A percentile compares a stretch with the other conserved stretches of the same genome.
phyloP scores from a whole-genome alignment of 2,888 invertebrate species.

The Chrysomela aeneicollis region DNA sequence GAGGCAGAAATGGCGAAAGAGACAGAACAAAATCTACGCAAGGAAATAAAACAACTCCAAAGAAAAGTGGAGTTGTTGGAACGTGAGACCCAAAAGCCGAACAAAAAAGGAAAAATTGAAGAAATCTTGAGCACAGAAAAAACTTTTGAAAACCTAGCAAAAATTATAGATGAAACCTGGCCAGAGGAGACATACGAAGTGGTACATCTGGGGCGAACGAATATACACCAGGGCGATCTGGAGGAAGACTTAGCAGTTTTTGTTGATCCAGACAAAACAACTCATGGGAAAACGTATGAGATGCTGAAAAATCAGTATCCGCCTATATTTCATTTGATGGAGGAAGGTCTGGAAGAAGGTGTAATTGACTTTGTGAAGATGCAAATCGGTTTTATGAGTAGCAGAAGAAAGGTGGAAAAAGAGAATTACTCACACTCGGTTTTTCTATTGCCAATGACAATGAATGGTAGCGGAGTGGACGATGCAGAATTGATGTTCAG shows the following conservation, averaged over 20 bases:
- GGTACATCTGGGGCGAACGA: not conserved
- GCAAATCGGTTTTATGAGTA: not conserved
- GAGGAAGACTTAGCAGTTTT: not conserved
- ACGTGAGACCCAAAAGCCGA: not conserved
- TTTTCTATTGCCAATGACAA: slow-evolving; percentile 8
- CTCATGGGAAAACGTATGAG: not conserved
- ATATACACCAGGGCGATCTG: not conserved
- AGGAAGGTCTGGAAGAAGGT: slow-evolving; percentile 7
- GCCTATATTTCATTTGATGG: not conserved
- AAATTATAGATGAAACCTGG: not conserved
- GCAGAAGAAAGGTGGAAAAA: not conserved
- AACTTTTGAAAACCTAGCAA: not conserved
- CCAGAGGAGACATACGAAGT: not conserved
- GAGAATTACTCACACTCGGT: not conserved
- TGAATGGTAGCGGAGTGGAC: slow-evolving; percentile 2
- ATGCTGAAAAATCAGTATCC: slow-evolving; percentile 2
- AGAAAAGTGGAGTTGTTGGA: not conserved
- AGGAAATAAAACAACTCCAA: not conserved
- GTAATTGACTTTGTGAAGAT: slow-evolving; percentile 7
- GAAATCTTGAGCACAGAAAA: not conserved
- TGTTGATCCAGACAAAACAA: not conserved
- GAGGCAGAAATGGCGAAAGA: not conserved
- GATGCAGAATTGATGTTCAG: slow-evolving; percentile 6
- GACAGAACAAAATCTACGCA: not conserved
- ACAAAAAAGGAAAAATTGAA: not conserved